Evolutionary conservation across 2,113 vertebrate species (phyloP), one percentile per base, ranked within the genome.

Genomic region (Indicator maculatus): DNA sequence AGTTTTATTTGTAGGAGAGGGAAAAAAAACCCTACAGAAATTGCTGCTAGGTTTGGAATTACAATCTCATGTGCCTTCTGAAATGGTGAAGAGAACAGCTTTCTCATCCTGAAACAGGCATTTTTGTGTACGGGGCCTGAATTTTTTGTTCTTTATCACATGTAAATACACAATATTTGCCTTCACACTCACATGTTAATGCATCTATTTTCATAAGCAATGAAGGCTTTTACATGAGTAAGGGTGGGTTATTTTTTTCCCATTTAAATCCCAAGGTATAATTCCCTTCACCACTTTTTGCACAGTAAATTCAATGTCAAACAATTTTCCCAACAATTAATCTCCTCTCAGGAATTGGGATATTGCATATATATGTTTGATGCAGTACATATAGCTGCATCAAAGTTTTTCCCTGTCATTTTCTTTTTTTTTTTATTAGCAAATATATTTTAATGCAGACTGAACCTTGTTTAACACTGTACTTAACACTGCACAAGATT

Each of bases 391-490:
- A 75, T 56, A 86, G 74, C 63, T 58, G 55, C 38, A 78, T 60
- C 66, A 47, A 85, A 90, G 88, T 61, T 92, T 65, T 90, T 23
- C 38, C 45, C 28, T 77, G 33, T 36, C 28, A n/a, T 86, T 94
- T 95, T 76, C 77, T 84, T 66, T 17, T 56, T 17, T 59, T 50
- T 19, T 60, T 50, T 74, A 89, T 93, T 92, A 89, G 59, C 83
- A 65, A 78, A 83, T 94, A 71, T 78, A 94, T 81, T 93, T 95
- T 90, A 79, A 84, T 89, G 83, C 92, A 95, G 63, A 72, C 83
- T 92, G 90, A 95, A 88, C 92, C 59, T 93, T 85, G n/a, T 70
- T 91, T 96, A 95, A 95, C 93, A 97, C 93, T 95, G 67, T 83
- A 70, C 70, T 95, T 94, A 90, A 87, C 93, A 85, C 93, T 81